Conservation (phyloP, 2,888 invertebrate species). For the Xestia c-nigrum region DNA sequence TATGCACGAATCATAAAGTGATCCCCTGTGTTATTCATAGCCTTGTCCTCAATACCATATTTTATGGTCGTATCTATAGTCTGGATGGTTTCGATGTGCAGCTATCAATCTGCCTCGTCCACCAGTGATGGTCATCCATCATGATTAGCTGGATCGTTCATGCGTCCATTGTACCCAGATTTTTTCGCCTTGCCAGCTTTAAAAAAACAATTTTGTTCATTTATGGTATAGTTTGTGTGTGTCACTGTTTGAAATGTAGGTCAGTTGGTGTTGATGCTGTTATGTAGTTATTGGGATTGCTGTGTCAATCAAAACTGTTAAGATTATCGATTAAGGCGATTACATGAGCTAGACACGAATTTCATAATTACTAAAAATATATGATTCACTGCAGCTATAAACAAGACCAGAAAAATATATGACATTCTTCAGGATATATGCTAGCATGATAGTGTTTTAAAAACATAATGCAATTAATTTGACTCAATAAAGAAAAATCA, state of each 20-base stretch:
- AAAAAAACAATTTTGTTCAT: slow-evolving; percentile 58
- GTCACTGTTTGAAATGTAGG: slow-evolving; percentile 37
- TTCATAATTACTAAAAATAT: too few relatives aligned
- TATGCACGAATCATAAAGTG: slow-evolving; percentile 4
- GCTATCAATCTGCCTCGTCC: slow-evolving; percentile 66
- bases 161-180: slow-evolving; percentile 58
- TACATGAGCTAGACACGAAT: too few relatives aligned
- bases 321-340: too few relatives aligned
- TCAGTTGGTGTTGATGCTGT: neutral
- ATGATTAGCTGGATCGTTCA: slow-evolving; percentile 70
- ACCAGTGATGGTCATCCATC: slow-evolving; percentile 68
- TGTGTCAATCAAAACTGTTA: neutral
- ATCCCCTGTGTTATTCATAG: slow-evolving; percentile 39
- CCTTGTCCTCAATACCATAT: slow-evolving; percentile 44
- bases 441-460: too few relatives aligned
- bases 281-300: neutral
- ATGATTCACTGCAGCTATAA: too few relatives aligned
- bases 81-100: slow-evolving; percentile 46
- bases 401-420: too few relatives aligned
- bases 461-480: too few relatives aligned
- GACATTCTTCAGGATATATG: too few relatives aligned
- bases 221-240: slow-evolving; percentile 11
- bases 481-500: too few relatives aligned
- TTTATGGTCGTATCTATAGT: slow-evolving; percentile 39
- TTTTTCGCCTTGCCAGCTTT: slow-evolving; percentile 52